phyloP scores from a whole-genome alignment of 1,140 invertebrate genomes.

The Propsilocerus akamusi region DNA sequence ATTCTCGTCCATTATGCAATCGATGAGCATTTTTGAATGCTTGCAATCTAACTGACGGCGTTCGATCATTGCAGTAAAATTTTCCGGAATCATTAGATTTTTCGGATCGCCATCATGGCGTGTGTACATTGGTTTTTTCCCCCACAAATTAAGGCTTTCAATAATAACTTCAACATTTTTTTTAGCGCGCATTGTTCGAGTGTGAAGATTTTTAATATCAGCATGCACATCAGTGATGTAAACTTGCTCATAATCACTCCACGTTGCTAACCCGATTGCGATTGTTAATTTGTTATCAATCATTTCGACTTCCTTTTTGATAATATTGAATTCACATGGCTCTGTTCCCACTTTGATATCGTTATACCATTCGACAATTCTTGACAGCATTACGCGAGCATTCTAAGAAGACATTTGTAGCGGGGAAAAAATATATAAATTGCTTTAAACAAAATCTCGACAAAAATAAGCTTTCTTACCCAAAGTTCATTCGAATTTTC shows the following conservation, averaged over 20 bases:
- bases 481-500: constrained; percentile 28
- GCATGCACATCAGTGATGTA: neutral
- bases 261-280: neutral
- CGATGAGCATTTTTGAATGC: constrained; percentile 30
- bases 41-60: constrained; percentile 18
- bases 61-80: constrained; percentile 24
- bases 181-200: constrained; percentile 38
- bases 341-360: constrained; percentile 32
- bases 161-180: constrained; percentile 23
- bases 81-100: constrained; percentile 30
- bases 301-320: constrained; percentile 31
- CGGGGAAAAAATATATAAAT: neutral
- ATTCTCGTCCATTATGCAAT: constrained; percentile 35
- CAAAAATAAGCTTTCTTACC: constrained; percentile 11
- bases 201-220: constrained; percentile 25
- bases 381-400: constrained; percentile 15
- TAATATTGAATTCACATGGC: constrained; percentile 35
- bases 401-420: constrained; percentile 9
- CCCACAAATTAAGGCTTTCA: constrained; percentile 34
- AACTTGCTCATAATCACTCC: constrained; percentile 1
- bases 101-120: constrained; percentile 31
- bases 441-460: neutral
- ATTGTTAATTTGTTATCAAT: constrained; percentile 27
- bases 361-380: constrained; percentile 36
- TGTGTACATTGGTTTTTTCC: constrained; percentile 33